Base-by-base conservation (phyloP, 2,888 invertebrate genomes). In the Electrophaes corylata region DNA sequence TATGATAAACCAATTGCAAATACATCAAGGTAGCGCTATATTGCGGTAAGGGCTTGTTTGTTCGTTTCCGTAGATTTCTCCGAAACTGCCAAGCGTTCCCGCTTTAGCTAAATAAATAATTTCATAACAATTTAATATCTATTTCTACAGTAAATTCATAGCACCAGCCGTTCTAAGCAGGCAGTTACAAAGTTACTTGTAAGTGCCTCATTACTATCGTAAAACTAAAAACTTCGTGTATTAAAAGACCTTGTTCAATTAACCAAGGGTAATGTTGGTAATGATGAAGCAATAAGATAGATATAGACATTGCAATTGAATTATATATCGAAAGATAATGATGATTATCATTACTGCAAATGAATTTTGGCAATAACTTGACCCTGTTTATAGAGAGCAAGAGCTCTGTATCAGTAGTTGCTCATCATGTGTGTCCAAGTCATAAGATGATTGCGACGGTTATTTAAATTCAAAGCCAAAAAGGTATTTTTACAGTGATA, bases 341-440 rank as follows among this genome's bases (percentile, higher is more conserved):
- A 45, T 23, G 18, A 33, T 46, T 44, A 48, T 48, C 23, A 41
- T 35, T 29, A 41, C 26, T 39, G 16, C 26, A 40, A n/a, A 16
- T 48, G 35, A 26, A 31, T 47, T 53, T 53, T 53, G 40, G 40
- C 44, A 53, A 58, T 58, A 52, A 53, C 53, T 58, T 58, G 57
- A 52, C 52, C 57, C 52, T 53, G n/a, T 53, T 53, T 52, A 49
- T 4, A 8, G 45, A 31, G 45, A 47, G 37, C 39, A 18, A 44
- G 18, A 29, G 19, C 33, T 47, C 47, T 19, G 20, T 50, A 45
- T 45, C 29, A 31, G 37, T 16, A 26, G 37, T 3, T 12, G 37
- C 10, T 31, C 37, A 16, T 37, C 10, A 16, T 16, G 37, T 14
- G 14, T n/a, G n/a, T 51, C 19, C 6, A 23, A 16, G 26, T 46